Conservation (phyloP, 2,797 vertebrate species). For the Pipistrellus nathusii region DNA sequence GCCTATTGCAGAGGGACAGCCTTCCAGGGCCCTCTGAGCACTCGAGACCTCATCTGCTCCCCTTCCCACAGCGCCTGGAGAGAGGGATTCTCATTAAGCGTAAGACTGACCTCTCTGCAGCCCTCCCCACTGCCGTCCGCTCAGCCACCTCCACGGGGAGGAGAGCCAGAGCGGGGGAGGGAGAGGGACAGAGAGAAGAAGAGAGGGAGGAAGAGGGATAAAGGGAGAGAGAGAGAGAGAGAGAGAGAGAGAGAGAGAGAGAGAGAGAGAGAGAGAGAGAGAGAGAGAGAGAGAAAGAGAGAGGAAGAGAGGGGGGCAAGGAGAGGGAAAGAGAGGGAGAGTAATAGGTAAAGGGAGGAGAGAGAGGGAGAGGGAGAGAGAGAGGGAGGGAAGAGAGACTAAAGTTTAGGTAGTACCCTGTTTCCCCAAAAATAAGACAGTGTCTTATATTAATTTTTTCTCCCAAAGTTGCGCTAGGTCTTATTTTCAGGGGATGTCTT, state of each 20-base stretch:
- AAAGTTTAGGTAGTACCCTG: not conserved
- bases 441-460: too few relatives aligned
- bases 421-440: too few relatives aligned
- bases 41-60: not conserved
- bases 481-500: too few relatives aligned
- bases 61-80: not conserved
- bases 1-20: not conserved
- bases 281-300: not conserved
- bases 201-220: too few relatives aligned
- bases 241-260: not conserved
- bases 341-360: not conserved
- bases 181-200: too few relatives aligned
- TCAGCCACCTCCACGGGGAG: not conserved
- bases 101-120: not conserved
- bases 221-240: too few relatives aligned
- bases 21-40: not conserved
- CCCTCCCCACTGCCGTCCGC: not conserved
- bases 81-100: slow-evolving; percentile 53
- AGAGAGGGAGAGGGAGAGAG: not conserved
- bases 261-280: not conserved
- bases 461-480: too few relatives aligned
- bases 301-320: not conserved
- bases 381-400: not conserved
- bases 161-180: not conserved
- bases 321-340: not conserved